These are phyloP conservation scores for Oreochromis aureus DNA, from an alignment of 2,113 vertebrate species.

Conservation along the genomic window DNA sequence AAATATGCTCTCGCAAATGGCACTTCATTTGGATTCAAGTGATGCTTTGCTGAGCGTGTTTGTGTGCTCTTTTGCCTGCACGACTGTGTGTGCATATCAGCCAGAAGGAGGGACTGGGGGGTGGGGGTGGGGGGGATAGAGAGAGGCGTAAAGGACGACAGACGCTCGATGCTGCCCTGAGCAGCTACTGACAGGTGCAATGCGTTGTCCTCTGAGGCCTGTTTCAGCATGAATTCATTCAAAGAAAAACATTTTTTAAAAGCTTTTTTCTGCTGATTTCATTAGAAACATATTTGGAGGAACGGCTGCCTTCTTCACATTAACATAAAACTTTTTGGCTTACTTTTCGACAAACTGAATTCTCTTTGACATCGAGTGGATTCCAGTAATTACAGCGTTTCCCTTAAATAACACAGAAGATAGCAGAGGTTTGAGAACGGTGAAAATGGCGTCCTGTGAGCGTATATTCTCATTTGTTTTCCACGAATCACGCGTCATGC, in stretches of 20 bases:
- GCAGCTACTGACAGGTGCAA: conserved; percentile 58
- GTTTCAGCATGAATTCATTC: conserved; percentile 49
- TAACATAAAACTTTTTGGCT: neutral
- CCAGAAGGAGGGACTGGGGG: neutral
- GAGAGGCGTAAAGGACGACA: conserved; percentile 10
- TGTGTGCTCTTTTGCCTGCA: conserved; percentile 1
- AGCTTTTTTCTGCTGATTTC: neutral
- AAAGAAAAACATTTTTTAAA: neutral
- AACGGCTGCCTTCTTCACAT: neutral
- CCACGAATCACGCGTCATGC: neutral
- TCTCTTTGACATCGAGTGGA: neutral
- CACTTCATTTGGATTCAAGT: conserved; percentile 19
- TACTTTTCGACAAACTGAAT: neutral
- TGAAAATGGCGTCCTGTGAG: neutral
- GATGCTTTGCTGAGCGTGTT: conserved; percentile 21
- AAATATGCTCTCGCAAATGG: conserved; percentile 37
- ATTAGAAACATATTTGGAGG: neutral
- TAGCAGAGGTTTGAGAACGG: neutral
- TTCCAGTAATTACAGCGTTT: neutral
- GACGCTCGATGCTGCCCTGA: conserved; percentile 43
- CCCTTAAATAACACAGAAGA: neutral
- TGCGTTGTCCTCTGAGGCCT: conserved; percentile 27
- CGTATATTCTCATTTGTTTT: neutral
- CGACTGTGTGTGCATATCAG: neutral
- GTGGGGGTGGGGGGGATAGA: neutral